Base-by-base conservation (phyloP, 2,888 invertebrate species). In the Drosophila silvestris region DNA sequence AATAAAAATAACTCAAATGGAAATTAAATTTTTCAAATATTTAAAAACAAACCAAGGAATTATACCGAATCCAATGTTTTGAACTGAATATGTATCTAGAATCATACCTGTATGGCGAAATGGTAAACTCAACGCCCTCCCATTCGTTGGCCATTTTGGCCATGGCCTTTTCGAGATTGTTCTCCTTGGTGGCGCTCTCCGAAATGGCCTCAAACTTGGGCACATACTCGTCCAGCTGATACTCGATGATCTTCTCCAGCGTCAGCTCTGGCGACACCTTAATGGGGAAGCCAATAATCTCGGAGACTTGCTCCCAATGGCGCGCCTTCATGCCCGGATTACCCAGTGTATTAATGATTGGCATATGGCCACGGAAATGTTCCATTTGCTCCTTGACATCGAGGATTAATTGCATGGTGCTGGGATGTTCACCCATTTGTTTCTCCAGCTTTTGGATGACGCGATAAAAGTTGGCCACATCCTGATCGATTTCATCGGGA, bases 141-240 rank as follows among this genome's bases (percentile, higher is more conserved):
- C 99, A 99, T 94, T 99, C 99, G 58, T 94, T 94, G 92, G 96
- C 96, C 99, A 99, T 99, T 94, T 97, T 98, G 64, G 95, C 94
- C 92, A 99, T 94, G 30, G 97, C 96, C 93, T 96, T 97, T 93
- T 99, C 99, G 56, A 99, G 94, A 91, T 97, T 97, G 92, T 97
- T 98, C 93, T 99, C 99, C 93, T 99, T 99, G 3, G 98, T 98
- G 0, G 99, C 99, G 0, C 98, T 97, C 92, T 99, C 98, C 6
- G 98, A 98, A 84, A 99, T 98, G 2, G 94, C 93, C 93, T 98
- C 98, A 92, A 99, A 99, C 93, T 97, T 97, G 0, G 97, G 94
- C 35, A 98, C 96, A 91, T 97, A 98, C 74, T 98, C 97, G 51
- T 96, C 97, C 51, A 99, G 94, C 57, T 97, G 97, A 92, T 98